phyloP scores from a whole-genome alignment of 2,888 invertebrate genomes.

The Cataglyphis rosenhaueri region DNA sequence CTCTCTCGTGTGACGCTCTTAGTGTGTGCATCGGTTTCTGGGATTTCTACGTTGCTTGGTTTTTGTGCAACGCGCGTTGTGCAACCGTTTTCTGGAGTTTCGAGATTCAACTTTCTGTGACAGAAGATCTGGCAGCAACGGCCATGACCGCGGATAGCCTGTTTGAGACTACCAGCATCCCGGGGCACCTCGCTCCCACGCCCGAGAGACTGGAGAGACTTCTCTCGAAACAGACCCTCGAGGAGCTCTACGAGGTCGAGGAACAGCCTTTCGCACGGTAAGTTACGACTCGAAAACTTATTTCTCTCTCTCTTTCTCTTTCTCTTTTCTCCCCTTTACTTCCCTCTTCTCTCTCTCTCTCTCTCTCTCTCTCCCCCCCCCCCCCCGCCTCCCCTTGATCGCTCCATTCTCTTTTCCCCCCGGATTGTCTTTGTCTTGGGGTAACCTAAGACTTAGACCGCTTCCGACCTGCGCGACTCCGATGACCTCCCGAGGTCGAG shows the following conservation, averaged over 20 bases:
- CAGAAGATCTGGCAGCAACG: slow-evolving; percentile 62
- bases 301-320: neutral
- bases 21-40: slow-evolving; percentile 31
- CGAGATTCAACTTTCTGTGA: slow-evolving; percentile 41
- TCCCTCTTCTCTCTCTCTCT: neutral
- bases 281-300: slow-evolving; percentile 61
- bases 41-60: neutral
- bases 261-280: slow-evolving; percentile 85
- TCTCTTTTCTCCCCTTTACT: neutral
- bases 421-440: slow-evolving; percentile 47
- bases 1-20: neutral
- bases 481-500: slow-evolving; percentile 64
- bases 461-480: slow-evolving; percentile 59
- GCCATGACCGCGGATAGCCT: slow-evolving; percentile 84
- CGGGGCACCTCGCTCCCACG: slow-evolving; percentile 85
- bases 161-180: slow-evolving; percentile 85
- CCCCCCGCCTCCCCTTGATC: neutral
- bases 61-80: slow-evolving; percentile 24
- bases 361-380: neutral
- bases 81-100: slow-evolving; percentile 5
- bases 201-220: slow-evolving; percentile 84
- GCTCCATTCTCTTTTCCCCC: neutral
- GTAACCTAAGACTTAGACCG: slow-evolving; percentile 41
- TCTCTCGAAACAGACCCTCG: slow-evolving; percentile 84
- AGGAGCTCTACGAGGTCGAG: slow-evolving; percentile 85